These are phyloP conservation scores for Cyclargus thomasi DNA, from an alignment of 1,140 invertebrate genomes.

Conservation along the genomic window DNA sequence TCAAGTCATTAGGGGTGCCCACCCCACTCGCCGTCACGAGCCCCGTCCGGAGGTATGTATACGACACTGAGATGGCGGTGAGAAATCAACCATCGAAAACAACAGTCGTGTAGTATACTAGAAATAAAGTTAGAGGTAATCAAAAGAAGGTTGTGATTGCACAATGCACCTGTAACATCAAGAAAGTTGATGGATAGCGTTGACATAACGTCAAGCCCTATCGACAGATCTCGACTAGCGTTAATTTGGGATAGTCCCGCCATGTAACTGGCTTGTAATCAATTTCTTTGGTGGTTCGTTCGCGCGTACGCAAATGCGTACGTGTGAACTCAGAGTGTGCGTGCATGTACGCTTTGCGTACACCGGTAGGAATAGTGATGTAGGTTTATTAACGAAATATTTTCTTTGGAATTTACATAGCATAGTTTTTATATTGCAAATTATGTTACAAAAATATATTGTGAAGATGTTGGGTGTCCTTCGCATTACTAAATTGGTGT, in stretches of 20 bases:
- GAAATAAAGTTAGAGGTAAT: not conserved
- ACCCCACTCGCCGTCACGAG: slow-evolving; percentile 90
- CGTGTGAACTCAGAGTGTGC: too few species aligned
- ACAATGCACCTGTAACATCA: not conserved
- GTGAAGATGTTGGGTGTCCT: not conserved
- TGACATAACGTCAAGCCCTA: too few species aligned
- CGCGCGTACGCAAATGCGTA: too few species aligned
- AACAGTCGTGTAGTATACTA: not conserved
- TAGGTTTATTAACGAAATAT: not conserved
- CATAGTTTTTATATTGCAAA: not conserved
- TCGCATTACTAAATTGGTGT: not conserved
- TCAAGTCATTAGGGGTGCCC: slow-evolving; percentile 90
- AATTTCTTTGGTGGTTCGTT: too few species aligned
- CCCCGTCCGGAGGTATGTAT: slow-evolving; percentile 75
- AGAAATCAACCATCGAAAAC: not conserved
- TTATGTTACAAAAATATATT: not conserved
- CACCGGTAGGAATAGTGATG: too few species aligned
- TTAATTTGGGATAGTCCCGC: too few species aligned
- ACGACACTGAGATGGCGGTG: not conserved
- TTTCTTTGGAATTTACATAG: not conserved
- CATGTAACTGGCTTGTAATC: too few species aligned
- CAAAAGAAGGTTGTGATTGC: too few species aligned
- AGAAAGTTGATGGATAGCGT: too few species aligned
- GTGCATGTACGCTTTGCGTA: too few species aligned
- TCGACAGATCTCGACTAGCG: too few species aligned